Evolutionary conservation across 2,113 vertebrate genomes (phyloP).

Genomic region (Mus pahari): DNA sequence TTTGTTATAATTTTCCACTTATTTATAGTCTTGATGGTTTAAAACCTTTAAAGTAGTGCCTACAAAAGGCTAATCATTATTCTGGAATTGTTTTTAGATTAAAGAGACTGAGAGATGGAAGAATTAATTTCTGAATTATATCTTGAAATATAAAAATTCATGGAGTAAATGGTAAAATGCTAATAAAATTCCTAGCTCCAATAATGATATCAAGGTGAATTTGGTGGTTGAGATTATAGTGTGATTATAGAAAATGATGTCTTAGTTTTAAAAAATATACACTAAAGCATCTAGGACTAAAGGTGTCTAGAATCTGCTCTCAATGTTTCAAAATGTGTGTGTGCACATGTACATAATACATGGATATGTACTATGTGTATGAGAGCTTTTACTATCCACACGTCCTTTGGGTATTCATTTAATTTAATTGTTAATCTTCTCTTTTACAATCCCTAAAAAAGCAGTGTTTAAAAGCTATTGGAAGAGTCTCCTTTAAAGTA

Average conservation of each 20-base stretch:
- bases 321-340: neutral
- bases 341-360: neutral
- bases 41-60: neutral
- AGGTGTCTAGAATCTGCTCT: neutral
- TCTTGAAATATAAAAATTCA: conserved; percentile 13
- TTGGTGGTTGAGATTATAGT: neutral
- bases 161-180: conserved; percentile 15
- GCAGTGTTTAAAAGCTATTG: conserved; percentile 58
- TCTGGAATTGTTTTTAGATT: neutral
- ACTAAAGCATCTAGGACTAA: neutral
- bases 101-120: neutral
- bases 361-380: neutral
- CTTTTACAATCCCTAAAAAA: conserved; percentile 62
- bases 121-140: conserved; percentile 6
- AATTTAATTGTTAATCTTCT: conserved; percentile 67
- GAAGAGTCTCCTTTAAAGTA: conserved; percentile 53
- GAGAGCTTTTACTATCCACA: conserved; percentile 52
- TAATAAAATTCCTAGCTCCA: neutral
- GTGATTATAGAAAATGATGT: neutral
- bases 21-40: neutral
- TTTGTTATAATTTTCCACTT: conserved; percentile 44
- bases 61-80: neutral
- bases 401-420: conserved; percentile 54
- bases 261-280: neutral
- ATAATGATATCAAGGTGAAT: neutral